Conservation (phyloP, 2,888 invertebrate species). For the Hypselothyrea guttata region DNA sequence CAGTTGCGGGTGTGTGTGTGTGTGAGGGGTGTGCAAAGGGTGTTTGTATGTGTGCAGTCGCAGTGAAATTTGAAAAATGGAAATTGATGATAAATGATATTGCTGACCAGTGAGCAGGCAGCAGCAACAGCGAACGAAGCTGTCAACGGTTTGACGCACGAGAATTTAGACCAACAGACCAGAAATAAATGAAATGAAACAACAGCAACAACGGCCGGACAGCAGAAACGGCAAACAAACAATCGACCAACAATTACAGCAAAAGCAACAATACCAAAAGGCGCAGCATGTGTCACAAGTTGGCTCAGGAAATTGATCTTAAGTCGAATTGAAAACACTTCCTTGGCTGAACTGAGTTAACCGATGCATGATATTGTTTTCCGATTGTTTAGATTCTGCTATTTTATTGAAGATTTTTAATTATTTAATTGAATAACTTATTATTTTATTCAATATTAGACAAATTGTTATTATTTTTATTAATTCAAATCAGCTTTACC, state of each 20-base stretch:
- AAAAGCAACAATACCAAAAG: too few relatives aligned
- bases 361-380: too few relatives aligned
- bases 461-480: too few relatives aligned
- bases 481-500: too few relatives aligned
- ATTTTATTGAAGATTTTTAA: too few relatives aligned
- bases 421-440: too few relatives aligned
- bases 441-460: too few relatives aligned
- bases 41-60: conserved; percentile 37
- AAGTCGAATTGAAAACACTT: conserved; percentile 14
- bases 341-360: conserved; percentile 6
- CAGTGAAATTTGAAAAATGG: conserved; percentile 77
- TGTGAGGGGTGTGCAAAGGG: conserved; percentile 1
- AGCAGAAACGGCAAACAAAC: conserved; percentile 22
- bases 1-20: conserved; percentile 27
- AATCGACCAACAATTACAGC: conserved; percentile 7
- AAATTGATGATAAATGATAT: conserved; percentile 79
- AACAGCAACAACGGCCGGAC: conserved; percentile 21
- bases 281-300: conserved; percentile 31
- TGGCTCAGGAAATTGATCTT: conserved; percentile 19
- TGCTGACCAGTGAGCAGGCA: conserved; percentile 60
- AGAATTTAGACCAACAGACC: conserved; percentile 51
- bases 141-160: conserved; percentile 72
- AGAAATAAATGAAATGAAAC: conserved; percentile 37
- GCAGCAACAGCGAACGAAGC: conserved; percentile 40
- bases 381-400: too few relatives aligned